phyloP scores from a whole-genome alignment of 1,140 invertebrate genomes.

The Spodoptera litura region DNA sequence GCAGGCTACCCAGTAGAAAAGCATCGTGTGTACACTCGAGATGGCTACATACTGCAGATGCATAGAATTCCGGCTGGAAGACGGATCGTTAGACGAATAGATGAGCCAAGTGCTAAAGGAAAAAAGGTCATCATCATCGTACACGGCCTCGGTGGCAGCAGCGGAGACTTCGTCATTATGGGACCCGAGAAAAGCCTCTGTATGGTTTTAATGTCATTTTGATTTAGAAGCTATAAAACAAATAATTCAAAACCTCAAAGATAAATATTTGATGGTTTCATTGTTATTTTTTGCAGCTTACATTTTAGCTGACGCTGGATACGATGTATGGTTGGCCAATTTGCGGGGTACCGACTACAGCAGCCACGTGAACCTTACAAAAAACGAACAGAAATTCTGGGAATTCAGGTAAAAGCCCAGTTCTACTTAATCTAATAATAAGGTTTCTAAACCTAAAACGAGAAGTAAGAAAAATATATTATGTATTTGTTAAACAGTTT shows the following conservation, averaged over 20 bases:
- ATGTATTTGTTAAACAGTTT: conserved; percentile 38
- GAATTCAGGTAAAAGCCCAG: conserved; percentile 80
- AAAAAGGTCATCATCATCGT: conserved; percentile 89
- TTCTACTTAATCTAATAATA: neutral
- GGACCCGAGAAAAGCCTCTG: conserved; percentile 88
- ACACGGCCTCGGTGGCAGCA: conserved; percentile 91
- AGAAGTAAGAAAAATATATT: too few relatives aligned
- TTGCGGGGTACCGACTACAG: conserved; percentile 89
- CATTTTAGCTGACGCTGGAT: conserved; percentile 88
- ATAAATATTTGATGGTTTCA: neutral
- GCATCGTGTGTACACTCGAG: conserved; percentile 89
- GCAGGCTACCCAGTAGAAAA: conserved; percentile 89
- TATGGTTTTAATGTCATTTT: conserved; percentile 61
- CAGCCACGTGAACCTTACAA: conserved; percentile 87
- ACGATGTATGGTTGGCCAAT: conserved; percentile 93
- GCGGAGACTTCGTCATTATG: conserved; percentile 90
- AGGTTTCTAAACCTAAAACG: neutral
- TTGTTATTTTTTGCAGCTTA: conserved; percentile 78
- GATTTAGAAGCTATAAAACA: neutral
- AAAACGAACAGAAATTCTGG: conserved; percentile 83
- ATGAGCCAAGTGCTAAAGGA: conserved; percentile 61
- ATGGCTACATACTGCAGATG: conserved; percentile 90
- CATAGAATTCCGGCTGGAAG: conserved; percentile 88
- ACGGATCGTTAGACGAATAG: conserved; percentile 66
- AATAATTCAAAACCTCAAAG: neutral